Conservation (phyloP, 2,113 vertebrate species). For the Passer montanus region DNA sequence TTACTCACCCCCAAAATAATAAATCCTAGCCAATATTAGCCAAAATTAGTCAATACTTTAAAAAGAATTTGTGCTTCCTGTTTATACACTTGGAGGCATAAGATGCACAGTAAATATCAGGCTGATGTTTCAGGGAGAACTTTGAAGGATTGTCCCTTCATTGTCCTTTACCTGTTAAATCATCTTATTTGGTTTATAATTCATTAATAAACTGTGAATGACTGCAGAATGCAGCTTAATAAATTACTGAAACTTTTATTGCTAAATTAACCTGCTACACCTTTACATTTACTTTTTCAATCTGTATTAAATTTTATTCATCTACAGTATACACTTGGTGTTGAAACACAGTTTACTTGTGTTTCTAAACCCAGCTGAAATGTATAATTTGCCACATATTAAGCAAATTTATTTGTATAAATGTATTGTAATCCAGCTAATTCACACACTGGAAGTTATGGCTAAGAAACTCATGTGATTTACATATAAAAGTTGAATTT, state of each 20-base stretch:
- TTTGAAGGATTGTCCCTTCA: not conserved
- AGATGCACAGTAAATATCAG: not conserved
- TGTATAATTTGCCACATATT: not conserved
- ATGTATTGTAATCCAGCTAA: not conserved
- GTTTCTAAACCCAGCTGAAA: not conserved
- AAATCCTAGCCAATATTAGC: not conserved
- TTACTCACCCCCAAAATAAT: not conserved
- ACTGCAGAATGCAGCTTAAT: not conserved
- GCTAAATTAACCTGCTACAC: not conserved
- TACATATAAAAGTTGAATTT: not conserved
- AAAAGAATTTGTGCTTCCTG: not conserved
- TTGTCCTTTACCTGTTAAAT: not conserved
- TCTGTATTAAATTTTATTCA: not conserved
- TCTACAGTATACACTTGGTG: not conserved
- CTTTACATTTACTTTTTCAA: not conserved
- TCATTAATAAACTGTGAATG: not conserved
- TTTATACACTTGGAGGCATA: not conserved
- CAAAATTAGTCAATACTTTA: not conserved
- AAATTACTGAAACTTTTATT: not conserved
- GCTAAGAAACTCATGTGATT: not conserved
- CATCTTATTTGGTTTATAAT: not conserved
- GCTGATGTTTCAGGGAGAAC: not conserved
- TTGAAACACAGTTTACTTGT: not conserved
- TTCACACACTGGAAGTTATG: not conserved
- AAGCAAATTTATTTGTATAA: not conserved